Base-by-base conservation (phyloP, 1,140 invertebrate genomes). In the Dreissena rostriformis region DNA sequence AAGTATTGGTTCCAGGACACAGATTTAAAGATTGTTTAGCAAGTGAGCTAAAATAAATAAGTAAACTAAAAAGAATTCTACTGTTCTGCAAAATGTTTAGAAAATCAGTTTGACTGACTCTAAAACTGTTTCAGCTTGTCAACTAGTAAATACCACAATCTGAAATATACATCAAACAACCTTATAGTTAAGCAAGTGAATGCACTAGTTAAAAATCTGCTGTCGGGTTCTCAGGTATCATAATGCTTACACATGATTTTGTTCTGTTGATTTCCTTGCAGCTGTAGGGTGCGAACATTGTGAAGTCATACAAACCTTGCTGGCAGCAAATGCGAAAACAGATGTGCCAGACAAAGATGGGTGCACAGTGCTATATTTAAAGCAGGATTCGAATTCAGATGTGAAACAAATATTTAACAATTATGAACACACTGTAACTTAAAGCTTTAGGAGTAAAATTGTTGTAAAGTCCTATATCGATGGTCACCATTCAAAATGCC, bases 211-310 rank as follows among this genome's bases (percentile, higher is more conserved):
- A 26, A 72, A 7, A 8, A n/a, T n/a, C n/a, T n/a, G n/a, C n/a
- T n/a, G n/a, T n/a, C n/a, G n/a, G n/a, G n/a, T n/a, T n/a, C n/a
- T n/a, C n/a, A n/a, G n/a, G n/a, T n/a, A n/a, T n/a, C n/a, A n/a
- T n/a, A n/a, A n/a, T n/a, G n/a, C n/a, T n/a, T n/a, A n/a, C n/a
- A n/a, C n/a, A 8, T 29, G 11, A 39, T 39, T 11, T 55, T 28
- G n/a, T n/a, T n/a, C n/a, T 15, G 55, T 14, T 52, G 15, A 72
- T 57, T 68, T 51, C 52, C 14, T 87, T 86, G 49, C 75, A 90
- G 90, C 90, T 73, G 89, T 91, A 57, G 85, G 78, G 15, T 91
- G 90, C 85, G 89, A 88, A 66, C 89, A 91, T 76, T 28, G 55
- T 51, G 76, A 87, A 28, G 82, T 90, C 4, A 84, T 88, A n/a